Conservation (phyloP, 2,113 vertebrate genomes). For the Gymnogyps californianus region DNA sequence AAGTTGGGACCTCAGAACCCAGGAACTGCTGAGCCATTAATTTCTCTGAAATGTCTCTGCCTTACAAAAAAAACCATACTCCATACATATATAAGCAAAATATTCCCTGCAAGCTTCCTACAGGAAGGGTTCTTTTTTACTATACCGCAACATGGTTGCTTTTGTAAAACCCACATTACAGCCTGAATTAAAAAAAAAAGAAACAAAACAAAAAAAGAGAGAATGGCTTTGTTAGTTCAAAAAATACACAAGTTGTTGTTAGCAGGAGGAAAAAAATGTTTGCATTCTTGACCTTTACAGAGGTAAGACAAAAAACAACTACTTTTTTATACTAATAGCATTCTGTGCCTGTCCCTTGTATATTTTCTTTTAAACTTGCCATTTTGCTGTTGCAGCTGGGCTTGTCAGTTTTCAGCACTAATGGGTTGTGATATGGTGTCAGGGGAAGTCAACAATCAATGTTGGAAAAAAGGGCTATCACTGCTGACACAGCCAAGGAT, state of each 20-base stretch:
- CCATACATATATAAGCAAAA: not conserved
- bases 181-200: not conserved
- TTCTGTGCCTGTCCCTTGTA: constrained; percentile 46
- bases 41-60: not conserved
- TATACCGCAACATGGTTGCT: not conserved
- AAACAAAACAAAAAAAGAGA: not conserved
- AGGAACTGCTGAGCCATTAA: not conserved
- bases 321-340: constrained; percentile 32
- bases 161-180: constrained; percentile 25
- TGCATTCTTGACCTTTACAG: constrained; percentile 45
- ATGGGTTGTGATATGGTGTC: constrained; percentile 81
- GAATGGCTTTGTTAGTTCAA: not conserved
- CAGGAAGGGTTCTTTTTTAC: not conserved
- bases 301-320: constrained; percentile 22
- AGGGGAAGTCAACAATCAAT: constrained; percentile 81
- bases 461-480: constrained; percentile 60
- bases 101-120: not conserved
- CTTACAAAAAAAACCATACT: not conserved
- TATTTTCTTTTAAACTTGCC: constrained; percentile 73
- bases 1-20: not conserved
- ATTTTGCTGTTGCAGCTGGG: constrained; percentile 73
- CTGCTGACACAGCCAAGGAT: constrained; percentile 68
- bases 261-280: constrained; percentile 29
- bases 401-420: constrained; percentile 80
- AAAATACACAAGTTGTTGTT: constrained; percentile 12